Conservation (phyloP, 2,113 vertebrate genomes). For the Azemiops feae region DNA sequence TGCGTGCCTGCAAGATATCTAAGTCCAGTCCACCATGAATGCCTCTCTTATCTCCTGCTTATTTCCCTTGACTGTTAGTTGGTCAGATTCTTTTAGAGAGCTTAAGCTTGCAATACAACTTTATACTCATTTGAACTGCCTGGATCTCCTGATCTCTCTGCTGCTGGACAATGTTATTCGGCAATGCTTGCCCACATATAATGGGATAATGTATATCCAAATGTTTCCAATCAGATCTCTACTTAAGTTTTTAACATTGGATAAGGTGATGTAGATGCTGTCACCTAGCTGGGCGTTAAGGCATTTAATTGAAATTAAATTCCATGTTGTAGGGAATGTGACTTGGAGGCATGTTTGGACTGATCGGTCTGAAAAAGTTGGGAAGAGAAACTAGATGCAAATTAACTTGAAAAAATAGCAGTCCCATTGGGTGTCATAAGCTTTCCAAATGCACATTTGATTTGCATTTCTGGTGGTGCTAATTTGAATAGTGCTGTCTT, state of each 20-base stretch:
- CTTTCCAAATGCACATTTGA: neutral
- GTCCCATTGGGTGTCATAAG: neutral
- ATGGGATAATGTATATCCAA: neutral
- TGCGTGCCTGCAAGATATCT: neutral
- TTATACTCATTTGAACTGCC: neutral
- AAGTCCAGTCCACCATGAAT: neutral
- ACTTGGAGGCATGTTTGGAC: neutral
- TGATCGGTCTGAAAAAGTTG: neutral
- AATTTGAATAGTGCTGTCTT: neutral
- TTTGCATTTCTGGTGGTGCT: neutral
- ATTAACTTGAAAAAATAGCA: neutral
- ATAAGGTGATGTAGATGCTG: neutral
- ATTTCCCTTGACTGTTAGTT: neutral
- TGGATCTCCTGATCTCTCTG: neutral
- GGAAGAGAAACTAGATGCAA: neutral
- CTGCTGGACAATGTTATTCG: neutral
- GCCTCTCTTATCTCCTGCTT: neutral
- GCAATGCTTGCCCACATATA: neutral
- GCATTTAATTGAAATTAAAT: neutral
- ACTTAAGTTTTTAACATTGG: neutral
- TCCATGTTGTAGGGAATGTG: neutral
- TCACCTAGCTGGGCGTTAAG: neutral
- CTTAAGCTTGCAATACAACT: neutral
- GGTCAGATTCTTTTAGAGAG: neutral
- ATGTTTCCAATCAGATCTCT: neutral